Percentiles rank a stretch among this genome's conserved stretches.
Conservation (phyloP, 2,113 vertebrate genomes). For the Setophaga coronata region DNA sequence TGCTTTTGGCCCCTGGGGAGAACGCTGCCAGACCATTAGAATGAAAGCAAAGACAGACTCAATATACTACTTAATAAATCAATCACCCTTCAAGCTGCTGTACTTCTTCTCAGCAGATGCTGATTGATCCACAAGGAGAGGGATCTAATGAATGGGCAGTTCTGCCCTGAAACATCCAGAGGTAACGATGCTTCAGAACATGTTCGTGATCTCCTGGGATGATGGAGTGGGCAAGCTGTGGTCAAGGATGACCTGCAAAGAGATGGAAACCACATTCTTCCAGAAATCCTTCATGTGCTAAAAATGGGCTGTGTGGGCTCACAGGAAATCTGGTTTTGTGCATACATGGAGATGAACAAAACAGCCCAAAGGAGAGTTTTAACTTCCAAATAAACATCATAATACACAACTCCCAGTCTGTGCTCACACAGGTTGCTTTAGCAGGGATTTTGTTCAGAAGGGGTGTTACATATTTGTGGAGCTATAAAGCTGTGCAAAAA, state of each 20-base stretch:
- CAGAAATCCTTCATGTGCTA: background rate
- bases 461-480: fast-evolving
- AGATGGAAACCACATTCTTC: constrained; percentile 19
- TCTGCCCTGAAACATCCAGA: background rate
- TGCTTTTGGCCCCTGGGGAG: background rate
- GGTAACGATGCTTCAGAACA: background rate
- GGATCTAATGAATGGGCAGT: background rate
- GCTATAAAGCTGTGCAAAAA: background rate
- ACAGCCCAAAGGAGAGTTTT: background rate
- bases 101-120: background rate
- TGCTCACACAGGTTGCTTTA: background rate
- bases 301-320: background rate
- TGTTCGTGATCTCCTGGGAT: background rate
- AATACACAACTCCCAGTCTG: background rate
- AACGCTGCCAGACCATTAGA: background rate
- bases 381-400: background rate
- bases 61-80: constrained; percentile 25
- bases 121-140: background rate
- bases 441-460: background rate
- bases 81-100: constrained; percentile 37
- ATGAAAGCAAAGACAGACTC: background rate
- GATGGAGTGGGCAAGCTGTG: background rate
- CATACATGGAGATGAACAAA: background rate
- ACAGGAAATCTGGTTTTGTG: background rate
- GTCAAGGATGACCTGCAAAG: background rate